phyloP scores from a whole-genome alignment of 2,888 invertebrate species.

The Pristionchus mayeri region DNA sequence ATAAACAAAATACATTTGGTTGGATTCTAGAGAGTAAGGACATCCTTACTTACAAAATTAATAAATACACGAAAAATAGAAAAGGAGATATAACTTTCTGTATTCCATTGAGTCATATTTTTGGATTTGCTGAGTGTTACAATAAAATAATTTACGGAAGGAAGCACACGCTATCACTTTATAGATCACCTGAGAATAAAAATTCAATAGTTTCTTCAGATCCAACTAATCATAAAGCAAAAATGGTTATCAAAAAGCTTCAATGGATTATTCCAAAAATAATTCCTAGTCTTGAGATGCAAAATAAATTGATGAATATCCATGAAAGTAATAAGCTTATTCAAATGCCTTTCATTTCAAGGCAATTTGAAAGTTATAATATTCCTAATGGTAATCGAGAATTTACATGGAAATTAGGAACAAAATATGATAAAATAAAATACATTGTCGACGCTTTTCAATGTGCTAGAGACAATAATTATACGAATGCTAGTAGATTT shows the following conservation, averaged over 20 bases:
- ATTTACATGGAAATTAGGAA: slow-evolving; percentile 67
- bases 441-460: slow-evolving; percentile 1
- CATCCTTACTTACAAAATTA: neutral
- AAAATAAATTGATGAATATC: neutral
- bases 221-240: neutral
- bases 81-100: neutral
- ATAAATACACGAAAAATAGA: neutral
- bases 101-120: neutral
- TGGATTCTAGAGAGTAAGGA: neutral
- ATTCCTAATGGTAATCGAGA: slow-evolving; percentile 65
- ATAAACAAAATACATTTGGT: neutral
- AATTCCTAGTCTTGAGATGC: slow-evolving; percentile 52
- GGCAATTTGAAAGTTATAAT: slow-evolving; percentile 67
- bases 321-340: neutral
- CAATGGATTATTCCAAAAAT: slow-evolving; percentile 69
- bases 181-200: neutral
- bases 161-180: neutral
- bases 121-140: neutral
- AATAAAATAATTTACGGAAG: neutral
- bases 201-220: neutral
- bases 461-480: slow-evolving; percentile 57
- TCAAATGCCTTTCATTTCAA: slow-evolving; percentile 52
- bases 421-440: slow-evolving; percentile 46
- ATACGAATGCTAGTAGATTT: slow-evolving; percentile 62
- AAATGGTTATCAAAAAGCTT: slow-evolving; percentile 61